Conservation (phyloP, 2,888 invertebrate species). For the Pyrochroa serraticornis region DNA sequence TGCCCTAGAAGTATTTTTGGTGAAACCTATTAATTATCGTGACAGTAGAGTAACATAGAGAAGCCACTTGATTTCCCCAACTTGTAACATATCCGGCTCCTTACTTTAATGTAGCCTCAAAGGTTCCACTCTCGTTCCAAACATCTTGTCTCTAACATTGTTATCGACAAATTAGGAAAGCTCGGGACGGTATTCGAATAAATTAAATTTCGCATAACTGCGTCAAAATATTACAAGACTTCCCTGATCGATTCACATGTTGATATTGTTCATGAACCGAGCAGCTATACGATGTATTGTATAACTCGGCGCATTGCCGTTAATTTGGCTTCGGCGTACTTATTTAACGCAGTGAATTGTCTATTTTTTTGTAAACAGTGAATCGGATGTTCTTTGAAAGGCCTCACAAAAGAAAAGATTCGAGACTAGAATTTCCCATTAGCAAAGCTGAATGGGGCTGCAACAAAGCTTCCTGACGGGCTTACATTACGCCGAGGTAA, state of each 20-base stretch:
- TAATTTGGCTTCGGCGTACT: conserved; percentile 20
- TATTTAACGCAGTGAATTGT: conserved; percentile 35
- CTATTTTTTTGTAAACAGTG: conserved; percentile 36
- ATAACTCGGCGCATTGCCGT: neutral
- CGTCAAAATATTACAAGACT: neutral
- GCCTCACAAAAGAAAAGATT: conserved; percentile 41
- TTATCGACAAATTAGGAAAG: conserved; percentile 3
- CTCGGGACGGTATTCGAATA: conserved; percentile 7
- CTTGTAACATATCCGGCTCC: conserved; percentile 1
- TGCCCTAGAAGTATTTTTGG: too few relatives aligned
- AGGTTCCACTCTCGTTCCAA: conserved; percentile 6
- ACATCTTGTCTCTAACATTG: conserved; percentile 11
- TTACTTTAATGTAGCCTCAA: conserved; percentile 3
- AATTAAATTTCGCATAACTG: conserved; percentile 4
- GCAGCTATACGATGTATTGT: neutral
- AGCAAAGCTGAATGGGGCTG: conserved; percentile 38
- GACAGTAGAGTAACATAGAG: too few relatives aligned
- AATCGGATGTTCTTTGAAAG: conserved; percentile 42
- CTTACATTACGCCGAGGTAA: conserved; percentile 30
- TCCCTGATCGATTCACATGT: neutral
- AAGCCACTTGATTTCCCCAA: conserved; percentile 3
- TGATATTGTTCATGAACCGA: neutral
- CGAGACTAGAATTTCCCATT: conserved; percentile 47
- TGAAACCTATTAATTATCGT: too few relatives aligned
- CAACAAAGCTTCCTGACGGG: conserved; percentile 31